A percentile compares a stretch with the other conserved stretches of the same genome.
Conservation (phyloP, 2,113 vertebrate genomes). For the Dicrurus megarhynchus region DNA sequence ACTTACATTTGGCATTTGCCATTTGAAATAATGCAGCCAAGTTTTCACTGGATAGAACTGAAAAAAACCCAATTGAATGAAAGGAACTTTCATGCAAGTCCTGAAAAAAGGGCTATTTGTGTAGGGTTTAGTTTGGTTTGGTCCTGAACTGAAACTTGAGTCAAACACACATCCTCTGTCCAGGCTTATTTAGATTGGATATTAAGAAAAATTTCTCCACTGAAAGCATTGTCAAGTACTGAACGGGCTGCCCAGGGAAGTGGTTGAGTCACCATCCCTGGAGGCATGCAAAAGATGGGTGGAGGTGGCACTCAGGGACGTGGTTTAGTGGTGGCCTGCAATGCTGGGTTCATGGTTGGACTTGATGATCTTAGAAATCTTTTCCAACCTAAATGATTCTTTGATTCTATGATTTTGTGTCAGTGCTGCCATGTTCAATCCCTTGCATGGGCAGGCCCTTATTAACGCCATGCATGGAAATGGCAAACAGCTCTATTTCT, state of each 20-base stretch:
- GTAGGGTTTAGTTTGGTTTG: background rate
- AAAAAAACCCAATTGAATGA: background rate
- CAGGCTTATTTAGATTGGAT: background rate
- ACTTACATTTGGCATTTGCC: background rate
- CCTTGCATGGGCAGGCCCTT: background rate
- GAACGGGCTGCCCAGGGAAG: background rate
- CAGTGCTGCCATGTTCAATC: background rate
- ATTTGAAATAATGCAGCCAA: background rate
- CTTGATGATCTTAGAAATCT: background rate
- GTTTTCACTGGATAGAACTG: background rate
- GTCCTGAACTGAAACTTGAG: background rate
- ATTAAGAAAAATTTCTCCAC: background rate
- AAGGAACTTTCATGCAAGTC: background rate
- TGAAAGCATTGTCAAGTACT: background rate
- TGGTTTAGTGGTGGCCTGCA: background rate
- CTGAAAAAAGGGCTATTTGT: background rate
- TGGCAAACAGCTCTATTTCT: background rate
- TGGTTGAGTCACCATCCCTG: background rate
- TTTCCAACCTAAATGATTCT: background rate
- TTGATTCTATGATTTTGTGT: background rate
- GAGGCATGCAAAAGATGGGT: rapidly evolving
- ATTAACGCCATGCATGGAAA: rapidly evolving
- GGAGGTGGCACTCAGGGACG: background rate
- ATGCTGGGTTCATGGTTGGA: background rate
- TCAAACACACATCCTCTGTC: background rate